Evolutionary conservation across 2,113 vertebrate genomes (phyloP).

Genomic region (Noctilio leporinus): DNA sequence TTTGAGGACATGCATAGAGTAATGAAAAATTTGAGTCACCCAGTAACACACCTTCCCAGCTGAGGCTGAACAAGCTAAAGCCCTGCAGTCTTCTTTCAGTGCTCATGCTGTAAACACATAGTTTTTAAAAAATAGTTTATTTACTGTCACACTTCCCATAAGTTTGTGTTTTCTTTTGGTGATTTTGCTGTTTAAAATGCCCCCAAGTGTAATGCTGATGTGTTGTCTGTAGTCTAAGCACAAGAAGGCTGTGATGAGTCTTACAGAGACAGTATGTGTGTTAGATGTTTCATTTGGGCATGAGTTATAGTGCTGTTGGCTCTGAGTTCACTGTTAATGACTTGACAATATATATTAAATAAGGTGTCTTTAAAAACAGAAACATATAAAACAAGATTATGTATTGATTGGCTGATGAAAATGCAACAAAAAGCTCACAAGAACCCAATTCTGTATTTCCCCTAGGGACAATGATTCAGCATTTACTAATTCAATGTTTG

Average conservation of each 20-base stretch:
- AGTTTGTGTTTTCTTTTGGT: neutral
- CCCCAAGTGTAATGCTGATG: neutral
- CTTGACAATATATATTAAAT: neutral
- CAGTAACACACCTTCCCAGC: neutral
- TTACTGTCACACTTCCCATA: neutral
- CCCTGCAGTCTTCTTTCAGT: neutral
- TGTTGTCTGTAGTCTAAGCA: neutral
- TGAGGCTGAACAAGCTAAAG: neutral
- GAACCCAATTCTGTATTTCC: neutral
- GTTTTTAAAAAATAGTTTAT: neutral
- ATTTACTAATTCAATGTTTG: neutral
- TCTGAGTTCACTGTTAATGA: neutral
- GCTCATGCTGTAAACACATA: neutral
- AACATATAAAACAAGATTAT: neutral
- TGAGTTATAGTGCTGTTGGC: neutral
- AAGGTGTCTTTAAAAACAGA: constrained; percentile 9
- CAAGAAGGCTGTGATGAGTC: neutral
- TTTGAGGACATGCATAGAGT: neutral
- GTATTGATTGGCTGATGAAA: neutral
- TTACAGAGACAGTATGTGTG: neutral
- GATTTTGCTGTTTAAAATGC: neutral
- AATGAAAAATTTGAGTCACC: neutral
- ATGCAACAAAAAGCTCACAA: neutral
- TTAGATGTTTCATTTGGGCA: neutral
- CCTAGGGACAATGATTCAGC: neutral